These are phyloP conservation scores for Papilio protenor DNA, from an alignment of 2,888 invertebrate species.

Conservation along the genomic window DNA sequence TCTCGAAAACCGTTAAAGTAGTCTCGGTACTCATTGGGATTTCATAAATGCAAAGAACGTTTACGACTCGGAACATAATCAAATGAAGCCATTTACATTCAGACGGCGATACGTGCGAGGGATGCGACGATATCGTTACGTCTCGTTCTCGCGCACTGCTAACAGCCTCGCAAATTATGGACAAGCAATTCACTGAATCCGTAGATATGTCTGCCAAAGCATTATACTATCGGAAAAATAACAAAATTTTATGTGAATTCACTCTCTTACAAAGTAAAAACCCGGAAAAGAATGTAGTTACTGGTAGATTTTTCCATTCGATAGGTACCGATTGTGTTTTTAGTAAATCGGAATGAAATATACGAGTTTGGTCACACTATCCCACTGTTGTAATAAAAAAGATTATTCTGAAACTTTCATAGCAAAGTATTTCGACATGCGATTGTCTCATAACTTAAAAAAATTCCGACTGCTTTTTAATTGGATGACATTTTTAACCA, in stretches of 20 bases:
- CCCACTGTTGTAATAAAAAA: background rate
- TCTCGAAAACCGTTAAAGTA: constrained; percentile 59
- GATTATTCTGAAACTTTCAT: background rate
- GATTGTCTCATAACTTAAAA: background rate
- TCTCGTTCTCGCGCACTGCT: constrained; percentile 71
- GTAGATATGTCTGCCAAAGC: constrained; percentile 63
- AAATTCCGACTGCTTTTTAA: constrained; percentile 5
- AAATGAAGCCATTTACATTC: constrained; percentile 83
- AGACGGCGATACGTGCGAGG: constrained; percentile 65
- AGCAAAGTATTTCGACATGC: background rate
- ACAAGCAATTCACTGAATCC: constrained; percentile 69
- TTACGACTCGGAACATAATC: constrained; percentile 75
- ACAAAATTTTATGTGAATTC: constrained; percentile 74
- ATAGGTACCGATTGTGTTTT: background rate
- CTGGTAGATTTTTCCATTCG: background rate
- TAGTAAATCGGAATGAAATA: background rate
- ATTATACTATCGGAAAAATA: constrained; percentile 69
- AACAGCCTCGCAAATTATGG: constrained; percentile 79
- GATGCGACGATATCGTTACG: constrained; percentile 57
- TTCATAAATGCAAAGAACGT: constrained; percentile 78
- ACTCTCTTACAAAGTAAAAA: constrained; percentile 58
- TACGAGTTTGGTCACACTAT: background rate
- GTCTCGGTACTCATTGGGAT: constrained; percentile 66
- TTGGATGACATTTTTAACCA: constrained; percentile 15
- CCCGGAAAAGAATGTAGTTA: constrained; percentile 35